These are phyloP conservation scores for Chaetodon trifasciatus DNA, from an alignment of 2,797 vertebrate species.

Conservation along the genomic window DNA sequence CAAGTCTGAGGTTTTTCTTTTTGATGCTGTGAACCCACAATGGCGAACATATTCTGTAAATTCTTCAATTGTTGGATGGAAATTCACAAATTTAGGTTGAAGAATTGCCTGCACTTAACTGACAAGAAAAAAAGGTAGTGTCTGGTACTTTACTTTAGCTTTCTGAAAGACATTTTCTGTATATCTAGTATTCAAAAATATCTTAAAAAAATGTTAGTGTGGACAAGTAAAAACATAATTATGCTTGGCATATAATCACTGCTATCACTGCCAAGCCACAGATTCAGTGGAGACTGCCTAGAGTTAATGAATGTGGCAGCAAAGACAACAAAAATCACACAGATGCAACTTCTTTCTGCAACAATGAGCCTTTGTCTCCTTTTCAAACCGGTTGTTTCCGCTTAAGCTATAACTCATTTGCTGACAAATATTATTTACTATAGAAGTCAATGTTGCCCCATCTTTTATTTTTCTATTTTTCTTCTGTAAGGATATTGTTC, in stretches of 20 bases:
- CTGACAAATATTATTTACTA: constrained; percentile 73
- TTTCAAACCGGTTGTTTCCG: constrained; percentile 52
- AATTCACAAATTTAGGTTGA: background rate
- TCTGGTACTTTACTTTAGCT: background rate
- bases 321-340: constrained; percentile 37
- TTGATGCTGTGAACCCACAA: background rate
- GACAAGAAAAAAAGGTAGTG: background rate
- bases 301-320: constrained; percentile 49
- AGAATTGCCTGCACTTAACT: background rate
- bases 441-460: constrained; percentile 67
- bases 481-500: constrained; percentile 74
- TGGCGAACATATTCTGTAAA: background rate
- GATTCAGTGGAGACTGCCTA: constrained; percentile 27
- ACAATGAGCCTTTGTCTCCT: constrained; percentile 58
- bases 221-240: constrained; percentile 36
- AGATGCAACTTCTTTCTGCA: constrained; percentile 42
- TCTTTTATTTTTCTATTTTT: constrained; percentile 76
- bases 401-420: constrained; percentile 69
- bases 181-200: background rate
- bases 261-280: constrained; percentile 26
- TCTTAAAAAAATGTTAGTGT: background rate
- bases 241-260: constrained; percentile 33
- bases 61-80: background rate
- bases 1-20: background rate
- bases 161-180: background rate